Base-by-base conservation (phyloP, 2,113 vertebrate genomes). In the Nycticryphes semicollaris region DNA sequence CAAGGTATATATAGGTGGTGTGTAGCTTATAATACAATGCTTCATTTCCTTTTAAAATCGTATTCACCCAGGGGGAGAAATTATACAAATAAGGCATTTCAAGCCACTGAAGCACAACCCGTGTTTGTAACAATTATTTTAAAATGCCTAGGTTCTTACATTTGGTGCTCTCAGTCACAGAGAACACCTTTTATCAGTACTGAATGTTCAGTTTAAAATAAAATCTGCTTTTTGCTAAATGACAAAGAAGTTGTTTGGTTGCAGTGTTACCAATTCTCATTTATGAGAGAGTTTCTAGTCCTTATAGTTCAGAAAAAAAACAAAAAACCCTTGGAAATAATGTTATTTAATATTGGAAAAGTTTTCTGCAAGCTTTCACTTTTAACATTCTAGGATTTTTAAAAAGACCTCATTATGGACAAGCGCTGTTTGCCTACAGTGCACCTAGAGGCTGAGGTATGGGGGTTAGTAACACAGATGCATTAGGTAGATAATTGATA, bases 81-180 rank as follows among this genome's bases (percentile, higher is more conserved):
- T 93, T 93, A 95, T 84, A 97, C 96, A 98, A 98, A 98, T 98
- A 98, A 97, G 75, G 82, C 92, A 92, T 69, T 69, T 97, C 91
- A 96, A 96, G 76, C 87, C 94, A 91, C 69, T 94, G 93, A 94
- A 96, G 92, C 94, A 90, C 6, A 20, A 91, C 93, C 45, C 35
- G 3, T 86, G 54, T 95, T 97, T 97, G 95, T 90, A 91, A 87
- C 95, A 96, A 88, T 90, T 97, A 86, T 95, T 98, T 96, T 96
- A 96, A 97, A 90, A 93, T 60, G 73, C 69, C 72, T 81, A 17
- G 14, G 7, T 86, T 92, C 56, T 87, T 89, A 53, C 37, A 91
- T 91, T 57, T 75, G 53, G 37, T 76, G 53, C 27, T 79, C 37
- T 72, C 43, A 9, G 43, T 57, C 66, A 78, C 24, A 59, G 39